These are phyloP conservation scores for Hypomesus transpacificus DNA, from an alignment of 2,113 vertebrate genomes.

Conservation along the genomic window DNA sequence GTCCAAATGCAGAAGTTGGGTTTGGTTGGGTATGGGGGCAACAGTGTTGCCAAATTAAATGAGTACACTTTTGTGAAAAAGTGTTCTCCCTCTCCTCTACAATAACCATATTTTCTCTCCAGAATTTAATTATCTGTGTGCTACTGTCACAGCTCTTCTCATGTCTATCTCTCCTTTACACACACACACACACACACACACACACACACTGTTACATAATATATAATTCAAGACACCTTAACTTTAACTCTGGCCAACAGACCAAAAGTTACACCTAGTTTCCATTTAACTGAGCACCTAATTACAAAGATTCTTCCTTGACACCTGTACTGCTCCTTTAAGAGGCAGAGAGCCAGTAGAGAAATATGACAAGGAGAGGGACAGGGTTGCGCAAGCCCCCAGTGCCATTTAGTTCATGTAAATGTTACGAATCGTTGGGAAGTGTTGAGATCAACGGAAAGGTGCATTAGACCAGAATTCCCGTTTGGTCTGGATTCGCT, in stretches of 20 bases:
- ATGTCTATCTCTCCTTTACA: too few species aligned
- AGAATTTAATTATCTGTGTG: too few species aligned
- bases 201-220: not conserved
- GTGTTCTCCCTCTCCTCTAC: too few species aligned
- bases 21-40: not conserved
- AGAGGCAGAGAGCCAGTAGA: conserved; percentile 40
- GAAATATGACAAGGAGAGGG: conserved; percentile 44
- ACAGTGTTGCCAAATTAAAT: not conserved
- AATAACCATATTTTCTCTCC: too few species aligned
- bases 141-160: too few species aligned
- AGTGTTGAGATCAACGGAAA: conserved; percentile 31
- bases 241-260: not conserved
- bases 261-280: not conserved
- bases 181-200: too few species aligned
- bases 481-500: not conserved
- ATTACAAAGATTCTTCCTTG: not conserved
- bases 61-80: too few species aligned
- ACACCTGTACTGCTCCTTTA: conserved; percentile 60
- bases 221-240: not conserved
- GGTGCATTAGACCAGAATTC: conserved; percentile 26
- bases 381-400: conserved; percentile 42
- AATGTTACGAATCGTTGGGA: conserved; percentile 13
- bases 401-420: conserved; percentile 30
- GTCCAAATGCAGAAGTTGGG: not conserved
- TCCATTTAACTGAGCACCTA: not conserved